These are phyloP conservation scores for Sinosuthora webbiana DNA, from an alignment of 2,113 vertebrate genomes.

Conservation along the genomic window DNA sequence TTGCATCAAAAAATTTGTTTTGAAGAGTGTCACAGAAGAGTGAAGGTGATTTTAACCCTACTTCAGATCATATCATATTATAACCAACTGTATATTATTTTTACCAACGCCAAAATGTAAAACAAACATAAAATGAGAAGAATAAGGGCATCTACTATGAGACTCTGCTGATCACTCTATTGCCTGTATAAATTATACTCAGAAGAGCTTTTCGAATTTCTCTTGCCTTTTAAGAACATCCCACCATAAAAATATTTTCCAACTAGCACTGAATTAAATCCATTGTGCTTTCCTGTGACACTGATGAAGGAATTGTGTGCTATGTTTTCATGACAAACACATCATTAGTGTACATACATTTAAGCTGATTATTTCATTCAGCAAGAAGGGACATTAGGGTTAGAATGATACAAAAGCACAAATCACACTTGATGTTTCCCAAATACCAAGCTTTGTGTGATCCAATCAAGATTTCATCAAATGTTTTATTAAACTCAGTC, in stretches of 20 bases:
- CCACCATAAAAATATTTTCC: constrained; percentile 66
- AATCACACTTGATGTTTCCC: constrained; percentile 80
- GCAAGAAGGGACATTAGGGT: constrained; percentile 74
- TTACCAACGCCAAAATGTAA: constrained; percentile 33
- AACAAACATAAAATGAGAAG: constrained; percentile 15
- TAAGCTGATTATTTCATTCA: constrained; percentile 92
- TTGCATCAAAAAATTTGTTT: background rate
- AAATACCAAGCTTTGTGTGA: constrained; percentile 78
- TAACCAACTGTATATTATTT: background rate
- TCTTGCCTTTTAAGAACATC: constrained; percentile 54
- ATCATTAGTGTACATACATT: constrained; percentile 86
- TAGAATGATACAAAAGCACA: constrained; percentile 84
- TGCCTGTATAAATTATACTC: constrained; percentile 42
- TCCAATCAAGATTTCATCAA: constrained; percentile 89
- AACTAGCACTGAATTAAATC: constrained; percentile 67
- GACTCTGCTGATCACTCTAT: background rate
- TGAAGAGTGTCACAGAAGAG: background rate
- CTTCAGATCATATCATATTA: background rate
- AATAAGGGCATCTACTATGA: constrained; percentile 39
- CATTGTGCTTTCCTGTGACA: constrained; percentile 57
- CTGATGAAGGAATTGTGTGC: constrained; percentile 78
- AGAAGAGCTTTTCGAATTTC: constrained; percentile 55
- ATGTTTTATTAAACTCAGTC: constrained; percentile 80
- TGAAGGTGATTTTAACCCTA: background rate
- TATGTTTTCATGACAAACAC: constrained; percentile 86